Conservation (phyloP, 2,797 vertebrate species). For the Oreonectes daqikongensis region DNA sequence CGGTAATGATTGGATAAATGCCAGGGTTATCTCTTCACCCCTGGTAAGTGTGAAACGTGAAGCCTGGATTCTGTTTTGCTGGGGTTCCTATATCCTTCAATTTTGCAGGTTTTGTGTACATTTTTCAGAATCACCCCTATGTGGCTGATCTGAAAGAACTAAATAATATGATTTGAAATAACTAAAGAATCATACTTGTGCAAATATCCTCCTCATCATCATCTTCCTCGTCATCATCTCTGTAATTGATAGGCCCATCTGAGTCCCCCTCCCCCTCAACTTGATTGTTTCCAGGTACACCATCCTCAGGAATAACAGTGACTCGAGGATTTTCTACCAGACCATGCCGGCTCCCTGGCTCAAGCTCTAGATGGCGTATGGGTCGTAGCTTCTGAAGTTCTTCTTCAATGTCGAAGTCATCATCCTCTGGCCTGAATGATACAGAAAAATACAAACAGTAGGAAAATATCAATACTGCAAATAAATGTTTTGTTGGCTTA, state of each 20-base stretch:
- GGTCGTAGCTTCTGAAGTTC: constrained; percentile 69
- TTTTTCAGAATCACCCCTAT: too few species aligned
- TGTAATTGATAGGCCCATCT: constrained; percentile 83
- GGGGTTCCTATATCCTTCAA: too few species aligned
- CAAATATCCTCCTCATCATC: constrained; percentile 71
- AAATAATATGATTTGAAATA: neutral
- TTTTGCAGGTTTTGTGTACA: too few species aligned
- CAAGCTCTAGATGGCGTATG: constrained; percentile 59
- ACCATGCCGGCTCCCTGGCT: constrained; percentile 69
- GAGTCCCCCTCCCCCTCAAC: constrained; percentile 83
- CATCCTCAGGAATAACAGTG: constrained; percentile 76
- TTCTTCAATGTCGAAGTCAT: constrained; percentile 90
- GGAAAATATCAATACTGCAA: neutral
- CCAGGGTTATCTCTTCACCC: too few species aligned
- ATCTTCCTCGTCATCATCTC: constrained; percentile 71
- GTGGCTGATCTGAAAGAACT: neutral
- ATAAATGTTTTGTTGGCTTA: neutral
- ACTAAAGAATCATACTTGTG: constrained; percentile 64
- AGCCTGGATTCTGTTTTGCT: too few species aligned
- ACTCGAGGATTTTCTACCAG: constrained; percentile 78
- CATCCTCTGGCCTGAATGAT: constrained; percentile 85
- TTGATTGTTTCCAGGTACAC: constrained; percentile 74
- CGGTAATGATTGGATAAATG: too few species aligned
- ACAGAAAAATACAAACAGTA: neutral
- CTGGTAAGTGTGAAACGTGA: too few species aligned